Evolutionary conservation across 2,888 invertebrate species (phyloP), one percentile per base, ranked within the genome.

Genomic region (Idaea dimidiata): DNA sequence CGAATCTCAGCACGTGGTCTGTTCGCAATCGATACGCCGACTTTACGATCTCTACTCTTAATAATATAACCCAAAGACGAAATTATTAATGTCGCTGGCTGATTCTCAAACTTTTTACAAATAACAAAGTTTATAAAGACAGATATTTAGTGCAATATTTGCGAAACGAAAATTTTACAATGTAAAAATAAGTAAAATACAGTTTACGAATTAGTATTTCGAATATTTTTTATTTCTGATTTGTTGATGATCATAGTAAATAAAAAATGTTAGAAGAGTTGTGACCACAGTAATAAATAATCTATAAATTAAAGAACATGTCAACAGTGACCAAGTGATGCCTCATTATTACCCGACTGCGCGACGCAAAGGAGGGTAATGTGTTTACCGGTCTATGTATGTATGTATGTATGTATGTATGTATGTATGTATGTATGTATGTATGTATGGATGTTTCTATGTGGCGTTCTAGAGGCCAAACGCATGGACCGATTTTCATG

Each of bases 11-110:
- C 75, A 73, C 74, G 74, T 72, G 76, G 70, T 66, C 70, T 66
- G 72, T 70, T 73, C 71, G 73, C 73, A 72, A 78, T 76, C 73
- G 68, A 77, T 75, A 43, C 69, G 68, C 62, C 62, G 64, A 73
- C 63, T 71, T 78, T 75, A 75, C 67, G 71, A 73, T 64, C 24
- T 24, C 24, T 24, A 24, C 24, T 24, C 24, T 62, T 60, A 59
- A 61, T 63, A 60, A 59, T 63, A 65, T 64, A 65, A 67, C 65
- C 60, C 56, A 54, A 43, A 62, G 59, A 64, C 57, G 16, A 56
- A 62, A 62, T 59, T 57, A 58, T 18, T 57, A 62, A 65, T 55
- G 56, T 59, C 17, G 54, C 56, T 54, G 63, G 60, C 60, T 62
- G 64, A 59, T 59, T 59, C 56, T 58, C 60, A 32, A 66, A 64